Base-by-base conservation (phyloP, 2,888 invertebrate genomes). In the Resseliella maxima region DNA sequence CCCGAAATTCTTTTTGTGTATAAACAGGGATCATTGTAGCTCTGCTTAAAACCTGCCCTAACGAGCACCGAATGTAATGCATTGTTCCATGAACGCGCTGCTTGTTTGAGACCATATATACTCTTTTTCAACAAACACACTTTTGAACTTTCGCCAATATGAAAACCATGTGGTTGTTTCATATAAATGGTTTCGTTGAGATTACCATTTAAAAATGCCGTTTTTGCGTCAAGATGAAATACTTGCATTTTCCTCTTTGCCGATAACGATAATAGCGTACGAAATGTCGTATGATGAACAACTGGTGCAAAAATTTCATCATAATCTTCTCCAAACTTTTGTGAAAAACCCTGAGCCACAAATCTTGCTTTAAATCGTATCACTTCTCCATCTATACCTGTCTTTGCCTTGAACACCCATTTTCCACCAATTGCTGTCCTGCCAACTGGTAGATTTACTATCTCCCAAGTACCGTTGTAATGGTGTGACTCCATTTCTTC, bases 191-290 rank as follows among this genome's bases (percentile, higher is more conserved):
- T 59, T 36, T 86, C 59, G 8, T 21, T 64, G 15, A 88, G 64
- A 38, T 88, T 86, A 0, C 88, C 88, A 86, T 89, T 88, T 0
- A 89, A 81, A 46, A 89, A 89, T 2, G 89, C 89, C 50, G 88
- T 88, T 86, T 88, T 88, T 0, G 88, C 89, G 86, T 89, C 89
- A 2, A 83, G 35, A 36, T 86, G 85, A 15, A 36, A 2, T 6
- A 85, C 87, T 50, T 85, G 64, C 72, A 88, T 86, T n/a, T 87
- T 85, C 59, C 86, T 59, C 86, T 87, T 85, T 18, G 86, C 87
- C 24, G 87, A 86, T 5, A 88, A n/a, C 35, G 88, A 86, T 54
- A 88, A 86, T 45, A 88, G 86, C 27, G 87, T 72, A 86, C 88
- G 54, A 15, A 88, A 86, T 18, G 87, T 87, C 64, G 87, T 86